Conservation (phyloP, 2,888 invertebrate species). For the Ennomos fuscantarius region DNA sequence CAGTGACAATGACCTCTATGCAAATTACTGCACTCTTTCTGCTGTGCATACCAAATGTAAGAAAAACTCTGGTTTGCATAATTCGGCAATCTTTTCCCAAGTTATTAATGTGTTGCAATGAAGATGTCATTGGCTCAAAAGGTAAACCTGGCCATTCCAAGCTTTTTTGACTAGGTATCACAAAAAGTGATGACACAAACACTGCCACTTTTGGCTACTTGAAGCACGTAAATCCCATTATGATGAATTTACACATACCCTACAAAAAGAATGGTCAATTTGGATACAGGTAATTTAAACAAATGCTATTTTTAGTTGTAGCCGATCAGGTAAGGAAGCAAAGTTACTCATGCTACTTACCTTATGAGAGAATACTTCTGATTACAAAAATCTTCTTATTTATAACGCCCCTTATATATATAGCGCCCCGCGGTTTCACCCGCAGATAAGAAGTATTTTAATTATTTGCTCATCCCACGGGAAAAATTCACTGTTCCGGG, state of each 20-base stretch:
- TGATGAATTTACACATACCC: constrained; percentile 14
- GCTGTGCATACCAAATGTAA: constrained; percentile 7
- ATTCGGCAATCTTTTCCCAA: constrained; percentile 14
- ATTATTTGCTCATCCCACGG: too few relatives aligned
- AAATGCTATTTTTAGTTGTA: neutral
- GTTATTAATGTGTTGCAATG: constrained; percentile 13
- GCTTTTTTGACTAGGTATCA: constrained; percentile 13
- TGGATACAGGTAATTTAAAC: neutral
- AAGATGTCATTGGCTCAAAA: constrained; percentile 18
- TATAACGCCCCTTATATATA: too few relatives aligned
- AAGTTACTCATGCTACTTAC: too few relatives aligned
- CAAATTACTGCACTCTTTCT: constrained; percentile 18
- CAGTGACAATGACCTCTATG: constrained; percentile 17
- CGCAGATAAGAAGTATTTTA: too few relatives aligned
- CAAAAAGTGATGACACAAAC: constrained; percentile 26
- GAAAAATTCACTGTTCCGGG: too few relatives aligned
- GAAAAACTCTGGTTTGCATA: constrained; percentile 6
- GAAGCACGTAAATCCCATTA: constrained; percentile 22
- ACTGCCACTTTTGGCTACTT: constrained; percentile 6
- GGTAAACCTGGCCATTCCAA: constrained; percentile 21
- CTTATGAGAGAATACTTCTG: too few relatives aligned
- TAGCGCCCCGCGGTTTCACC: too few relatives aligned
- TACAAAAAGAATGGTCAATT: constrained; percentile 13
- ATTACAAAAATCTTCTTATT: too few relatives aligned
- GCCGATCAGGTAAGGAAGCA: too few relatives aligned